phyloP scores from a whole-genome alignment of 1,140 invertebrate species.

The Wasmannia auropunctata region DNA sequence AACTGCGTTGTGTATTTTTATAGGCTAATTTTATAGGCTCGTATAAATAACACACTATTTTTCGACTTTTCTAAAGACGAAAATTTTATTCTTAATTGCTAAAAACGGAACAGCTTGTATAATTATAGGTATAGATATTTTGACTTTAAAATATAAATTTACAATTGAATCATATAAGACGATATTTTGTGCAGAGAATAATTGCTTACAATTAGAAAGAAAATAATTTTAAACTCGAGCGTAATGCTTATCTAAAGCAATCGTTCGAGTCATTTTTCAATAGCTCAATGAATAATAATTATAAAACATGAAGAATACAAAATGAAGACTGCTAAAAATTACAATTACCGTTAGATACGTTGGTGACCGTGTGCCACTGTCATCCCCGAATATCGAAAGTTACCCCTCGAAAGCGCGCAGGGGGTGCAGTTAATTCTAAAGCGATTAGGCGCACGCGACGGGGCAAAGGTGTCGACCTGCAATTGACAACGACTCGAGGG shows the following conservation, averaged over 20 bases:
- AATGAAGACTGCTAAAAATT: slow-evolving; percentile 15
- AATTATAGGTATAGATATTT: not conserved
- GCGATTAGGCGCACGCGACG: slow-evolving; percentile 84
- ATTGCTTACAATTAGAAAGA: not conserved
- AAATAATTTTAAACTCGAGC: not conserved
- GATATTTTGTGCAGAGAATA: not conserved
- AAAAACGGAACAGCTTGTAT: not conserved
- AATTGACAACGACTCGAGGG: slow-evolving; percentile 82
- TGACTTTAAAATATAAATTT: not conserved
- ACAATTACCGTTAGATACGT: slow-evolving; percentile 1
- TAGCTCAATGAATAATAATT: not conserved
- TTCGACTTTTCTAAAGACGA: not conserved
- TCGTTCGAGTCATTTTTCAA: not conserved
- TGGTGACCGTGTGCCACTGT: slow-evolving; percentile 7
- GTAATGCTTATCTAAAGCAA: not conserved
- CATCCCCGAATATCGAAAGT: slow-evolving; percentile 44
- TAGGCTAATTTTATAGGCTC: not conserved
- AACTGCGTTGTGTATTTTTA: not conserved
- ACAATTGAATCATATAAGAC: not conserved
- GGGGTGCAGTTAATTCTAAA: slow-evolving; percentile 82
- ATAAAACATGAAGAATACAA: not conserved
- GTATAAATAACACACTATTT: not conserved
- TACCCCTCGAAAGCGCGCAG: slow-evolving; percentile 66
- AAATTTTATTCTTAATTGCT: not conserved
- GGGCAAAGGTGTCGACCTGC: slow-evolving; percentile 84